Evolutionary conservation across 2,888 invertebrate species (phyloP), one percentile per base, ranked within the genome.

Genomic region (Mechanitis messenoides): DNA sequence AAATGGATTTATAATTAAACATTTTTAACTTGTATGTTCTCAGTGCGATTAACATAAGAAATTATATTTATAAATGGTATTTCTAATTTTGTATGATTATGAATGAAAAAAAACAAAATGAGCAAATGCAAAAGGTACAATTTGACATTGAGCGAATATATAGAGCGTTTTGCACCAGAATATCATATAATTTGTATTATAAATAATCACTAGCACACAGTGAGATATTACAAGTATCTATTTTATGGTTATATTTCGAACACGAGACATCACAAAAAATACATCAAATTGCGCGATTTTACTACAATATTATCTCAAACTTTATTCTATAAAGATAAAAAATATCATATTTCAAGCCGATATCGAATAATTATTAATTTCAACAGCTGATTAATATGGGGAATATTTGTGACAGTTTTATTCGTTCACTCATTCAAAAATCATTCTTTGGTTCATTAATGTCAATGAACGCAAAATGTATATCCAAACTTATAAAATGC

Each of bases 111-210:
- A 35, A 45, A 50, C 53, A 75, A 69, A 73, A 73, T 84, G 80
- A 85, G 83, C 84, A 86, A 85, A 84, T 84, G 82, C 81, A 82
- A 78, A 20, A 77, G 79, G 80, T 84, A 82, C 78, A 78, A 74
- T 74, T 73, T 71, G 63, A 76, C 67, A 75, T 78, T 81, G 78
- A 83, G 79, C 80, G 65, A 57, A 55, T 59, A 61, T 54, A 63
- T 45, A 53, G 58, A 58, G 46, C 60, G 61, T 56, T 58, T 63
- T 55, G 56, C 56, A 60, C 55, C 55, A 50, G 6, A 65, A 60
- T 56, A 58, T 67, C 50, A 62, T 61, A 63, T 65, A 67, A 65
- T 9, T 55, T 50, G 53, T 62, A 59, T 56, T 56, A 42, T 42
- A 9, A 42, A 59, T 38, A 63, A 60, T 46, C 45, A 58, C 42